These are phyloP conservation scores for Eutrigla gurnardus DNA, from an alignment of 2,797 vertebrate genomes.

Conservation along the genomic window DNA sequence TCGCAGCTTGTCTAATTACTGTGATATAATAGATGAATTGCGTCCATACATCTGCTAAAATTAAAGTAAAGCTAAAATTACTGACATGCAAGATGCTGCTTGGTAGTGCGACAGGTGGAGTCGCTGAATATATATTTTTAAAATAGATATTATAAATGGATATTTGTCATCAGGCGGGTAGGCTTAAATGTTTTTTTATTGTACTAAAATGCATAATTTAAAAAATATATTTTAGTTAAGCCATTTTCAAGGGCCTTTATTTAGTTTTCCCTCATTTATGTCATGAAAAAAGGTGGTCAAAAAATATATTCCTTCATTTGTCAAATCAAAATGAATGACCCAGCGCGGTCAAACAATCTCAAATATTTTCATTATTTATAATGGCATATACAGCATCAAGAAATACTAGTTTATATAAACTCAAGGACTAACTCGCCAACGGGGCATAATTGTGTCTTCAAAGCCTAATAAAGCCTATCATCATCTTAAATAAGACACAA, in stretches of 20 bases:
- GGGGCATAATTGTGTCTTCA: conserved; percentile 21
- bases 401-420: conserved; percentile 17
- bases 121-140: not conserved
- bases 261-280: not conserved
- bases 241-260: not conserved
- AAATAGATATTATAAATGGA: not conserved
- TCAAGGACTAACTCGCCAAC: conserved; percentile 30
- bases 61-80: too few relatives aligned
- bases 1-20: not conserved
- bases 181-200: not conserved
- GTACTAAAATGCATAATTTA: too few relatives aligned
- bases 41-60: not conserved
- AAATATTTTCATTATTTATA: too few relatives aligned
- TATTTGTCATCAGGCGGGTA: not conserved
- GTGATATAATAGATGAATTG: not conserved
- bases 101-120: not conserved
- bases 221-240: not conserved
- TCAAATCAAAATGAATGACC: too few relatives aligned
- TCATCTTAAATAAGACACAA: conserved; percentile 70
- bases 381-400: not conserved
- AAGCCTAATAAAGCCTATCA: conserved; percentile 45
- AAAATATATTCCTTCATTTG: not conserved
- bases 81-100: not conserved
- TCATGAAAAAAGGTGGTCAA: not conserved
- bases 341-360: too few relatives aligned